Evolutionary conservation across 2,113 vertebrate genomes (phyloP).

Genomic region (Emydura subglobosa): DNA sequence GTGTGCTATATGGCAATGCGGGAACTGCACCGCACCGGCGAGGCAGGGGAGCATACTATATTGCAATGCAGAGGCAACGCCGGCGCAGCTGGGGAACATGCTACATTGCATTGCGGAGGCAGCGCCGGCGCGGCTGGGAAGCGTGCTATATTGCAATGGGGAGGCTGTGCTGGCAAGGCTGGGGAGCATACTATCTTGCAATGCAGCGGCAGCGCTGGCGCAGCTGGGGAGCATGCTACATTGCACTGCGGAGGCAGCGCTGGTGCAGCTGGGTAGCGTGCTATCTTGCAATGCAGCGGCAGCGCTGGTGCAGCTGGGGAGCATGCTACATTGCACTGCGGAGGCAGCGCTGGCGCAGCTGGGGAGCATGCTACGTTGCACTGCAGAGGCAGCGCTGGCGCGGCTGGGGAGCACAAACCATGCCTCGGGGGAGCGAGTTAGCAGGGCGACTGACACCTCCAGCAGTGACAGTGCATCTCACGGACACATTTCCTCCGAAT

Average conservation of each 20-base stretch:
- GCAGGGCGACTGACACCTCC: neutral
- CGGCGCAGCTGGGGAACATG: rapidly evolving
- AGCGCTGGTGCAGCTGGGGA: neutral
- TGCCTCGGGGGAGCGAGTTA: neutral
- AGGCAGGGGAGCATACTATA: neutral
- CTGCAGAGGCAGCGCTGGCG: neutral
- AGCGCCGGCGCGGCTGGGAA: neutral
- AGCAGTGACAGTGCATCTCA: neutral
- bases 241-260: neutral
- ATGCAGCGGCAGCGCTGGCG: rapidly evolving
- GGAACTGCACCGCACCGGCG: neutral
- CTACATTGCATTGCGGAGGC: neutral
- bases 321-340: rapidly evolving
- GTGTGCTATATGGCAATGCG: rapidly evolving
- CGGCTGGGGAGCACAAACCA: neutral
- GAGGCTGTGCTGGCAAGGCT: neutral
- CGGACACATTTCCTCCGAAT: neutral
- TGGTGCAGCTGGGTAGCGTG: neutral
- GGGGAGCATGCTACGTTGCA: no score
- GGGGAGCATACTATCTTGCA: rapidly evolving
- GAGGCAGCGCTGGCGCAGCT: rapidly evolving
- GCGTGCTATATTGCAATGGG: neutral
- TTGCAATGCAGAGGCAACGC: rapidly evolving
- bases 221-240: no score
- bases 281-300: neutral